Evolutionary conservation across 2,797 vertebrate genomes (phyloP).

Genomic region (Scarus forsteni): DNA sequence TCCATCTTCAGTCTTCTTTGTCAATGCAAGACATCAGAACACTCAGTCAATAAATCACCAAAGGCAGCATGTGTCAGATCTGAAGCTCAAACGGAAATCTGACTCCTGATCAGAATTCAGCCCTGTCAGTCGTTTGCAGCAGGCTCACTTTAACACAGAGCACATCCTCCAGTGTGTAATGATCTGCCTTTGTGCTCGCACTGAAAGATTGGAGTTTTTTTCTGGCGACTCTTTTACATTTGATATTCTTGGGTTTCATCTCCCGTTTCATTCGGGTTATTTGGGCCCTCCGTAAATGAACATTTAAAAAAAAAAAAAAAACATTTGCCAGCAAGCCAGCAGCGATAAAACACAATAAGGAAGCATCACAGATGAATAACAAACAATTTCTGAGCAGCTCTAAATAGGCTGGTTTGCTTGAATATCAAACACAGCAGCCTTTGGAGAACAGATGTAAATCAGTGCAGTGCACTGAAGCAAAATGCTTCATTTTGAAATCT

Average conservation of each 20-base stretch:
- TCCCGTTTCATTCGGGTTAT: conserved; percentile 16
- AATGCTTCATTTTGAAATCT: conserved; percentile 23
- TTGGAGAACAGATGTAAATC: conserved; percentile 35
- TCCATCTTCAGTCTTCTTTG: conserved; percentile 4
- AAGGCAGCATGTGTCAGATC: conserved; percentile 39
- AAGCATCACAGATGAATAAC: conserved; percentile 25
- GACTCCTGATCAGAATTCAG: conserved; percentile 42
- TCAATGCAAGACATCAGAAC: conserved; percentile 15
- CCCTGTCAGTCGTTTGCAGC: conserved; percentile 29
- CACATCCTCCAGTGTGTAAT: conserved; percentile 36
- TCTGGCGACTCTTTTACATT: conserved; percentile 32
- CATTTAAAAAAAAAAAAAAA: conserved; percentile 28
- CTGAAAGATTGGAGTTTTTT: conserved; percentile 29
- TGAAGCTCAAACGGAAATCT: conserved; percentile 40
- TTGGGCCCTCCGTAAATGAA: conserved; percentile 1
- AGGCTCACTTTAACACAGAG: conserved; percentile 20
- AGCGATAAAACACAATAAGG: conserved; percentile 13
- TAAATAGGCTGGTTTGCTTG: conserved; percentile 29
- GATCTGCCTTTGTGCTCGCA: conserved; percentile 1
- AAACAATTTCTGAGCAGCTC: conserved; percentile 23
- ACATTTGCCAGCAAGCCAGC: conserved; percentile 11
- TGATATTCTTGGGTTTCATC: conserved; percentile 15
- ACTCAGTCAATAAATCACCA: conserved; percentile 20
- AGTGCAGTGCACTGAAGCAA: conserved; percentile 16
- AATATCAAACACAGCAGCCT: conserved; percentile 26